Evolutionary conservation across 2,888 invertebrate species (phyloP).

Genomic region (Tetheella fluctuosa): DNA sequence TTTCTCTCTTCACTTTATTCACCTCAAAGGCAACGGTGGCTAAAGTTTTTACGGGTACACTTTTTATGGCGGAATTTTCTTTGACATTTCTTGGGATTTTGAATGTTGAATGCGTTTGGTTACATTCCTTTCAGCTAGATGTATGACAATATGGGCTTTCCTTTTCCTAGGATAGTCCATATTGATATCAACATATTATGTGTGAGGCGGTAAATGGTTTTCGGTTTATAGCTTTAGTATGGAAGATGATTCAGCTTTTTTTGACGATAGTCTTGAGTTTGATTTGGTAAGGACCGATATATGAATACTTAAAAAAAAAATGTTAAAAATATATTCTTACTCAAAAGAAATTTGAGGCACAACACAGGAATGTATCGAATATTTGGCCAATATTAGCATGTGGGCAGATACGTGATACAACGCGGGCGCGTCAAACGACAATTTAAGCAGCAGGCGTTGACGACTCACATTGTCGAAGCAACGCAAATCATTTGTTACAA

Average conservation of each 20-base stretch:
- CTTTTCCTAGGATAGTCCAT: not conserved
- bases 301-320: too few relatives aligned
- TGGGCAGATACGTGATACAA: constrained; percentile 13
- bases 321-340: too few relatives aligned
- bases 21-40: constrained; percentile 63
- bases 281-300: too few relatives aligned
- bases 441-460: not conserved
- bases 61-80: constrained; percentile 66
- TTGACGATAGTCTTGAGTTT: too few relatives aligned
- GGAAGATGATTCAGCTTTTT: too few relatives aligned
- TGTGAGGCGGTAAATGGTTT: not conserved
- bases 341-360: not conserved
- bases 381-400: constrained; percentile 1
- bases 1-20: constrained; percentile 69
- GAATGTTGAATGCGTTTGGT: constrained; percentile 48
- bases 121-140: constrained; percentile 25
- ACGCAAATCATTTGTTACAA: constrained; percentile 71
- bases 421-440: constrained; percentile 13
- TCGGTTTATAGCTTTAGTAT: not conserved
- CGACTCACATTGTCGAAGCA: constrained; percentile 46
- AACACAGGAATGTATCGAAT: not conserved
- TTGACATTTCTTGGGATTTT: constrained; percentile 56
- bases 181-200: not conserved
- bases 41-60: constrained; percentile 66
- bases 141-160: too few relatives aligned